Evolutionary conservation across 2,797 vertebrate genomes (phyloP).

Genomic region (Bradypus variegatus): DNA sequence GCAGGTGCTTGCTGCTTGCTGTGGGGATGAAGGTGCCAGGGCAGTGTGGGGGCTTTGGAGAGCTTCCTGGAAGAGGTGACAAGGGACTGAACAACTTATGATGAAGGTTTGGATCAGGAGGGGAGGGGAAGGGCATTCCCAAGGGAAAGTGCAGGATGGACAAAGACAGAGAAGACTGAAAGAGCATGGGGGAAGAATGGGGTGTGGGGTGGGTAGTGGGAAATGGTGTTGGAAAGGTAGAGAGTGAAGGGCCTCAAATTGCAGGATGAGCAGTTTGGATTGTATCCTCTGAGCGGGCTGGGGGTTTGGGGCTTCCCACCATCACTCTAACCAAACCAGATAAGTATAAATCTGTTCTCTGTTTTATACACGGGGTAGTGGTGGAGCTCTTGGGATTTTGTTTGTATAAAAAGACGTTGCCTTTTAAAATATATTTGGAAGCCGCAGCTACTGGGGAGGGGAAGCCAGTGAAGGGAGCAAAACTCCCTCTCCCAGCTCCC

Average conservation of each 20-base stretch:
- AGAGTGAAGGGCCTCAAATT: background rate
- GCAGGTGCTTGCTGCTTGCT: background rate
- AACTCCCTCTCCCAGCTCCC: background rate
- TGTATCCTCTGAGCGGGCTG: background rate
- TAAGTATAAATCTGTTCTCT: background rate
- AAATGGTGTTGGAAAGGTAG: background rate
- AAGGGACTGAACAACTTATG: background rate
- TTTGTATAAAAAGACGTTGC: background rate
- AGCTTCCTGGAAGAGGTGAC: background rate
- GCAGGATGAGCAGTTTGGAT: background rate
- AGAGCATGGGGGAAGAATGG: background rate
- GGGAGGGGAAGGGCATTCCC: background rate
- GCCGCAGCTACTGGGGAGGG: background rate
- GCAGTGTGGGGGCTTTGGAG: background rate
- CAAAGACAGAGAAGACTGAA: background rate
- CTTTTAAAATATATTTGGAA: background rate
- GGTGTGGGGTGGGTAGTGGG: background rate
- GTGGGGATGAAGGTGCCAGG: background rate
- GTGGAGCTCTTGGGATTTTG: background rate
- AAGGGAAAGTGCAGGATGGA: background rate
- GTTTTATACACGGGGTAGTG: background rate
- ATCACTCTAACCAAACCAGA: background rate
- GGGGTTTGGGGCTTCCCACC: background rate
- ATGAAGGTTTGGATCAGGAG: background rate
- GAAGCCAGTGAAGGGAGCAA: background rate